Conservation (phyloP, 2,113 vertebrate genomes). For the Excalfactoria chinensis region DNA sequence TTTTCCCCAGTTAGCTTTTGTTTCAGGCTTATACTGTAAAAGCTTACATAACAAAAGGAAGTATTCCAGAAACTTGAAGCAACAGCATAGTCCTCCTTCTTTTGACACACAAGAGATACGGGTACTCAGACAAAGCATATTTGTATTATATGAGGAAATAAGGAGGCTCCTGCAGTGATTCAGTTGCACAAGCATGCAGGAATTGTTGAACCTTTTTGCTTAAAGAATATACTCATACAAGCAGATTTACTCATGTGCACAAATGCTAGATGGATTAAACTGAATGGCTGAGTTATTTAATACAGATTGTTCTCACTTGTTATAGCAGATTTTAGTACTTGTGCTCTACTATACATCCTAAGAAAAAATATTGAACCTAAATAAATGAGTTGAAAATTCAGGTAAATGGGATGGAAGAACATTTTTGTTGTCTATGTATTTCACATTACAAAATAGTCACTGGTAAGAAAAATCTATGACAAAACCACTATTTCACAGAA, state of each 20-base stretch:
- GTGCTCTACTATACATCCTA: background rate
- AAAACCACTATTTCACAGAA: background rate
- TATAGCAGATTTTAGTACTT: background rate
- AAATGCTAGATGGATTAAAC: background rate
- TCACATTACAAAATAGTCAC: background rate
- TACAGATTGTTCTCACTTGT: background rate
- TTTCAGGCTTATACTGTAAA: background rate
- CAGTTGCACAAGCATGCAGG: background rate
- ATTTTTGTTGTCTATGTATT: background rate
- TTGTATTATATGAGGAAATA: background rate
- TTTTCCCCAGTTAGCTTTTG: background rate
- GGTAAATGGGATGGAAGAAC: background rate
- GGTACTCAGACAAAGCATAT: background rate
- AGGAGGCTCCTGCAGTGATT: background rate
- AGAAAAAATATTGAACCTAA: background rate
- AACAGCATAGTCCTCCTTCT: background rate
- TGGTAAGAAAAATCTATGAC: background rate
- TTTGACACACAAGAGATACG: background rate
- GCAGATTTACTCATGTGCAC: background rate
- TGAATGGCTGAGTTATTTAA: background rate
- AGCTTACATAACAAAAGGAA: background rate
- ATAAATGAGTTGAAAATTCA: background rate
- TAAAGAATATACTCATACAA: background rate
- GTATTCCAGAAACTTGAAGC: background rate
- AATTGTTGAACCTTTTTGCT: background rate